Percentiles rank a stretch among this genome's conserved stretches.
These are phyloP conservation scores for Drosophila busckii DNA, from an alignment of 1,140 invertebrate species.

Conservation along the genomic window DNA sequence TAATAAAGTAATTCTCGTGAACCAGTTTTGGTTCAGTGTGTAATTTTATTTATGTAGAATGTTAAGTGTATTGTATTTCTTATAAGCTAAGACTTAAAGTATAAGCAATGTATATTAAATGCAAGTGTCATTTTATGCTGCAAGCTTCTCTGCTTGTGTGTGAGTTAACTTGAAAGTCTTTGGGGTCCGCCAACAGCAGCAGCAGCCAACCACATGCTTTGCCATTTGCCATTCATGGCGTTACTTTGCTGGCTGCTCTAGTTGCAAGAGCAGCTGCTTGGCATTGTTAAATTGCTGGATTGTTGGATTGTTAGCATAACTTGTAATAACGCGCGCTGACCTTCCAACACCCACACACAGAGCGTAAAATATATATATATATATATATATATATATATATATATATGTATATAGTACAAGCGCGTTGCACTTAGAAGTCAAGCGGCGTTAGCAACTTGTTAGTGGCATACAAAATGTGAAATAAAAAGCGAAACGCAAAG, in stretches of 20 bases:
- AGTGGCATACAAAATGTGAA: constrained; percentile 8
- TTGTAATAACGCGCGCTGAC: not conserved
- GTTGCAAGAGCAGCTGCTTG: constrained; percentile 1
- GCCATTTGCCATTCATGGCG: constrained; percentile 21
- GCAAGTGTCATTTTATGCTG: too few species aligned
- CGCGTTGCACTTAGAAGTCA: constrained; percentile 25
- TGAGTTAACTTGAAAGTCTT: constrained; percentile 20
- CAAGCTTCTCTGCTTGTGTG: too few species aligned
- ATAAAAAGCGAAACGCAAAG: constrained; percentile 9
- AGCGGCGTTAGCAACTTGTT: constrained; percentile 26
- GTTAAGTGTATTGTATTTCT: too few species aligned
- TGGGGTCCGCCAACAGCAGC: constrained; percentile 3
- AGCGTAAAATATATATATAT: constrained; percentile 37
- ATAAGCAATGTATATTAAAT: too few species aligned
- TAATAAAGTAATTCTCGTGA: too few species aligned
- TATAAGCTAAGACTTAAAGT: too few species aligned
- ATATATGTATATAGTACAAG: constrained; percentile 1
- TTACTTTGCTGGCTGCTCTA: constrained; percentile 3
- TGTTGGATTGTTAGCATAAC: constrained; percentile 6
- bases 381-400: not conserved
- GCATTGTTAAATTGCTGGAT: constrained; percentile 5
- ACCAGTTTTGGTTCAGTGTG: too few species aligned
- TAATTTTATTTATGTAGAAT: too few species aligned
- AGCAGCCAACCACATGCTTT: constrained; percentile 10
- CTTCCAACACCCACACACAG: constrained; percentile 11